Percentiles rank a stretch among this genome's conserved stretches.
These are phyloP conservation scores for Halictus rubicundus DNA, from an alignment of 1,140 invertebrate species.

Conservation along the genomic window DNA sequence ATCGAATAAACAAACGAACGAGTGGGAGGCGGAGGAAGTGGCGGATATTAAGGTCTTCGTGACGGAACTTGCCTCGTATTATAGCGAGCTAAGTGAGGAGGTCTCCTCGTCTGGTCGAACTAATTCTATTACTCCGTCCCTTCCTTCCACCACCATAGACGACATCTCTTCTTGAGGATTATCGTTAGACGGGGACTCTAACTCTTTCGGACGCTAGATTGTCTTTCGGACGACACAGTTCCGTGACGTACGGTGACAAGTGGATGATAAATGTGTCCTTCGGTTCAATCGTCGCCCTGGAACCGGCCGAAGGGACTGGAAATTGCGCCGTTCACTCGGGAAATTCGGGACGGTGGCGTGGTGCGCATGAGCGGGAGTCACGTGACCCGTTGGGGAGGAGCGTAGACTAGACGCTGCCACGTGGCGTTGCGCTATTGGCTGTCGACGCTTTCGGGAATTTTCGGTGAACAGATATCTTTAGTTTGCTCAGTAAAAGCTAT, in stretches of 20 bases:
- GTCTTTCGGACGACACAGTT: constrained; percentile 21
- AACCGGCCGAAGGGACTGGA: not conserved
- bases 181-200: constrained; percentile 31
- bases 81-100: constrained; percentile 62
- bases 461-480: too few relatives aligned
- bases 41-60: constrained; percentile 71
- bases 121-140: constrained; percentile 65
- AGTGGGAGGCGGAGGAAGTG: constrained; percentile 70
- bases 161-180: constrained; percentile 43
- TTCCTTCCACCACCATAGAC: constrained; percentile 46
- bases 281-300: constrained; percentile 11
- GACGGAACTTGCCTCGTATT: constrained; percentile 69
- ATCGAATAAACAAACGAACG: constrained; percentile 72
- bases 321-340: not conserved
- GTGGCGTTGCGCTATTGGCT: too few relatives aligned
- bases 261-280: constrained; percentile 39
- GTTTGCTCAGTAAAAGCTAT: too few relatives aligned
- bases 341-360: not conserved
- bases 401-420: too few relatives aligned
- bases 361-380: too few relatives aligned
- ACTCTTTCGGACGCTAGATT: constrained; percentile 26
- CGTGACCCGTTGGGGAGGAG: too few relatives aligned
- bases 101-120: constrained; percentile 65
- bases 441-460: too few relatives aligned
- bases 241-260: constrained; percentile 26